These are phyloP conservation scores for Gambusia affinis DNA, from an alignment of 2,113 vertebrate species.

Conservation along the genomic window DNA sequence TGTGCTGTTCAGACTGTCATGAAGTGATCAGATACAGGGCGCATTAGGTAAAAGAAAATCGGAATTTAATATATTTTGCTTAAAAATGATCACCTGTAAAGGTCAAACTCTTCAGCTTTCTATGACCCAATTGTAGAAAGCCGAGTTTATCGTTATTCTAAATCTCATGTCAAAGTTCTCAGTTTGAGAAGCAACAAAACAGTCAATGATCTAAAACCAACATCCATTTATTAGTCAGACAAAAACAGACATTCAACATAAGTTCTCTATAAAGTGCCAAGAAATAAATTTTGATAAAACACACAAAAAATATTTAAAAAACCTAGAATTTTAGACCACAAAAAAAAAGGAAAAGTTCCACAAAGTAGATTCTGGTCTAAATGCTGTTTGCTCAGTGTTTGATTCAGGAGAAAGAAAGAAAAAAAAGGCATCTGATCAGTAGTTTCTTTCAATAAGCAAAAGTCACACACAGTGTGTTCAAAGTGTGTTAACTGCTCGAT, in stretches of 20 bases:
- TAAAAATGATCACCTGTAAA: background rate
- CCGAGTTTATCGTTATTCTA: background rate
- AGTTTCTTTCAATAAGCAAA: slow-evolving; percentile 43
- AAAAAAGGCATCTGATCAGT: slow-evolving; percentile 59
- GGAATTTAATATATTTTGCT: too few species aligned
- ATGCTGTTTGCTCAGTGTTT: slow-evolving; percentile 19
- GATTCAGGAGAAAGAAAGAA: slow-evolving; percentile 9
- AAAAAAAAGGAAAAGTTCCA: background rate
- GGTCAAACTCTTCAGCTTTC: background rate
- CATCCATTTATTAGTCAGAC: slow-evolving; percentile 64
- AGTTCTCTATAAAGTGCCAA: slow-evolving; percentile 77
- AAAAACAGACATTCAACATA: slow-evolving; percentile 64
- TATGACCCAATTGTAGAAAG: accelerated
- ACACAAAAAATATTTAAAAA: slow-evolving; percentile 43
- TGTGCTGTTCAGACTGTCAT: too few species aligned
- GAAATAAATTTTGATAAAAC: slow-evolving; percentile 36
- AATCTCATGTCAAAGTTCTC: background rate
- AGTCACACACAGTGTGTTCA: too few species aligned
- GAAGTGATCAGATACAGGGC: too few species aligned
- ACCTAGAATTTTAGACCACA: slow-evolving; percentile 38
- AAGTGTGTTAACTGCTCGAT: too few species aligned
- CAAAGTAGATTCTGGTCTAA: slow-evolving; percentile 36
- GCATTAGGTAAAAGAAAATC: too few species aligned
- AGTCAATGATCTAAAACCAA: slow-evolving; percentile 26
- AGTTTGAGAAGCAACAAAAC: background rate